These are phyloP conservation scores for Rhingia campestris DNA, from an alignment of 2,888 invertebrate genomes.

Conservation along the genomic window DNA sequence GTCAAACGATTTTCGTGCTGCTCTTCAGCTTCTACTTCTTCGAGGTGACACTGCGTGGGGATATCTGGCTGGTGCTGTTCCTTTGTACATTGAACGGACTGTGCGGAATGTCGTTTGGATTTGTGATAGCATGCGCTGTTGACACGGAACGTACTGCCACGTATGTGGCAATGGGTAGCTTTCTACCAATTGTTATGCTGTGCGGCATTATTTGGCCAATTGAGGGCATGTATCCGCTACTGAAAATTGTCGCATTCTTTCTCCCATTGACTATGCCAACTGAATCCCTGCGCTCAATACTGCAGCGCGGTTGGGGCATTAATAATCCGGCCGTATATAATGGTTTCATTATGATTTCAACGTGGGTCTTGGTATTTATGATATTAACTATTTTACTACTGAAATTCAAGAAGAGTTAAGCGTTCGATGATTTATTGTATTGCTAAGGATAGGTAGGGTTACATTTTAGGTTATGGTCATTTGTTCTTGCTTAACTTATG, in stretches of 20 bases:
- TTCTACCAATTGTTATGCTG: slow-evolving; percentile 92
- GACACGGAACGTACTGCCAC: slow-evolving; percentile 93
- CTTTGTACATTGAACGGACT: slow-evolving; percentile 92
- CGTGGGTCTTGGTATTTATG: slow-evolving; percentile 91
- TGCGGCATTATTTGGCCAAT: slow-evolving; percentile 97
- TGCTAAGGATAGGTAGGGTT: slow-evolving; percentile 24
- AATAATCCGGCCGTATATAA: slow-evolving; percentile 88
- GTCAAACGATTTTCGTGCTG: slow-evolving; percentile 91
- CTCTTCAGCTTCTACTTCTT: slow-evolving; percentile 91
- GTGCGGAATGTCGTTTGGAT: slow-evolving; percentile 96
- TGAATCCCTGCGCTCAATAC: slow-evolving; percentile 92
- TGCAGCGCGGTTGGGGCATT: slow-evolving; percentile 92
- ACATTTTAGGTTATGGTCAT: slow-evolving; percentile 24
- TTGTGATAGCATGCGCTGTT: slow-evolving; percentile 90
- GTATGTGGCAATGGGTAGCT: slow-evolving; percentile 92
- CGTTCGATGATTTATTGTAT: slow-evolving; percentile 12
- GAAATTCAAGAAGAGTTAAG: slow-evolving; percentile 92
- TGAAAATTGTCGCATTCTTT: slow-evolving; percentile 88
- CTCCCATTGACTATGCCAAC: slow-evolving; percentile 94
- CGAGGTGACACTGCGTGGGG: slow-evolving; percentile 90
- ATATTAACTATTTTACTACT: slow-evolving; percentile 89
- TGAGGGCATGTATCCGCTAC: slow-evolving; percentile 92
- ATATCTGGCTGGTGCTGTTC: slow-evolving; percentile 88
- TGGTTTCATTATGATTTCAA: slow-evolving; percentile 90
- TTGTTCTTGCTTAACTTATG: slow-evolving; percentile 20